Evolutionary conservation across 2,888 invertebrate species (phyloP).

Genomic region (Megamerina dolium): DNA sequence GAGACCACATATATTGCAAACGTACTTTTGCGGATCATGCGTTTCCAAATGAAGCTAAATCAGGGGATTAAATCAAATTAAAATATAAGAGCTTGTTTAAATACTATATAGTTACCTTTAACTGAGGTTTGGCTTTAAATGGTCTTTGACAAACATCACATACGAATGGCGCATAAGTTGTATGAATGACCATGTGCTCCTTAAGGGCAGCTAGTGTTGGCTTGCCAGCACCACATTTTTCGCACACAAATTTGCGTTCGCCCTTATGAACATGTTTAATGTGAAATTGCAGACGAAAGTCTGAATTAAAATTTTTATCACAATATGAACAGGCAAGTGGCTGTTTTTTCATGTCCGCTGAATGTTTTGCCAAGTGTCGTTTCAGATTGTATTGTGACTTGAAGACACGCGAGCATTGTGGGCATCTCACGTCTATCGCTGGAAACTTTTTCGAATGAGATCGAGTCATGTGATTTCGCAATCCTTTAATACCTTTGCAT

Average conservation of each 20-base stretch:
- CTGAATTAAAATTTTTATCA: constrained; percentile 34
- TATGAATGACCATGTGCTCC: constrained; percentile 50
- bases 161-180: constrained; percentile 43
- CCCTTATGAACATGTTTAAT: constrained; percentile 37
- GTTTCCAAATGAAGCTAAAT: constrained; percentile 41
- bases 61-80: too few relatives aligned
- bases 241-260: constrained; percentile 50
- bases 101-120: constrained; percentile 15
- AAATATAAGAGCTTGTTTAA: too few relatives aligned
- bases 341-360: constrained; percentile 23
- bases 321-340: constrained; percentile 31
- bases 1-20: constrained; percentile 41
- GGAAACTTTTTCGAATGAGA: constrained; percentile 11
- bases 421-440: constrained; percentile 3
- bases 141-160: constrained; percentile 36
- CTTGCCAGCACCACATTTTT: constrained; percentile 50
- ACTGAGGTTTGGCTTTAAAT: constrained; percentile 36
- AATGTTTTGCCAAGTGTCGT: constrained; percentile 12
- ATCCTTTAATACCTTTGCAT: constrained; percentile 15
- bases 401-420: constrained; percentile 13
- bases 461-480: constrained; percentile 21
- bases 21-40: constrained; percentile 42
- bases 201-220: constrained; percentile 49
- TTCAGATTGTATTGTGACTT: constrained; percentile 6
- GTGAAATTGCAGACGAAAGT: constrained; percentile 26